A percentile compares a stretch with the other conserved stretches of the same genome.
Evolutionary conservation across 2,113 vertebrate genomes (phyloP).

Genomic region (Narcine bancroftii): DNA sequence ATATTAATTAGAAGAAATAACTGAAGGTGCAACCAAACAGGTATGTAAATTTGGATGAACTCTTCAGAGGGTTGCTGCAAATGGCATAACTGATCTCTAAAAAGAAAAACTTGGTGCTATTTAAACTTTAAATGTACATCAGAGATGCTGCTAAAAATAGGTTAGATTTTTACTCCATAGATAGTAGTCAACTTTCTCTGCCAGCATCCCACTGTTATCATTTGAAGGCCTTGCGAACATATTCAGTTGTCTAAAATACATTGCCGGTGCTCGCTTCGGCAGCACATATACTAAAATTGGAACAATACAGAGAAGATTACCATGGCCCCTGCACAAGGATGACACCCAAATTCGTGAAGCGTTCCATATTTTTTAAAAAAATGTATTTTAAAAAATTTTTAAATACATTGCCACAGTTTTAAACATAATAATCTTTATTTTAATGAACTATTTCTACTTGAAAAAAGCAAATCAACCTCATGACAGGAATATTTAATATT

Average conservation of each 20-base stretch:
- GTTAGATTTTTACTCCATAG: no score
- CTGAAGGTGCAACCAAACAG: not conserved
- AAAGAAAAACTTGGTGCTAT: not conserved
- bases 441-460: not conserved
- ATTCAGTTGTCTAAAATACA: not conserved
- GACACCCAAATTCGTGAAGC: conserved; percentile 33
- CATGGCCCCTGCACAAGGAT: conserved; percentile 29
- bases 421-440: not conserved
- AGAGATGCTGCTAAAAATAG: not conserved
- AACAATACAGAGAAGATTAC: conserved; percentile 29
- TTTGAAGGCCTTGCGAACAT: not conserved
- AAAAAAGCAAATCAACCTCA: not conserved
- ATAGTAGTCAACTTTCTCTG: not conserved
- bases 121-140: not conserved
- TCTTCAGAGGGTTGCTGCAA: not conserved
- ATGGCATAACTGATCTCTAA: not conserved
- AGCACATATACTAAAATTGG: conserved; percentile 30
- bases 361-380: conserved; percentile 35
- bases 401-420: not conserved
- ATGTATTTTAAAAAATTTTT: no score
- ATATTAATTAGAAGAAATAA: not conserved
- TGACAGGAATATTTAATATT: not conserved
- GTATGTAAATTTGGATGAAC: not conserved
- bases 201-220: not conserved
- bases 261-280: conserved; percentile 31